Evolutionary conservation across 1,140 invertebrate genomes (phyloP).

Genomic region (Hesperophylax magnus): DNA sequence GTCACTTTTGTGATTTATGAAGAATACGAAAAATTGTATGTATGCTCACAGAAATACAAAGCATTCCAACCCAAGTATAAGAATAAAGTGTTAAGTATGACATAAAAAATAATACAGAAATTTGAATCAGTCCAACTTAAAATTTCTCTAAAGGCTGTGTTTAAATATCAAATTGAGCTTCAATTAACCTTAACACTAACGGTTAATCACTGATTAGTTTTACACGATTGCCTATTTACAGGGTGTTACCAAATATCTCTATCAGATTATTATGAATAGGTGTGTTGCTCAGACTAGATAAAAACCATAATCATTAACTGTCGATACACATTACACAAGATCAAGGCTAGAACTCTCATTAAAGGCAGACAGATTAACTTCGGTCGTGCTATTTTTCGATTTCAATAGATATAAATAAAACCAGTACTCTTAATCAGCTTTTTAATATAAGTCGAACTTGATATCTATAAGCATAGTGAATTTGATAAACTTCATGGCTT

Average conservation of each 20-base stretch:
- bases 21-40: no score
- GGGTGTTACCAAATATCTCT: constrained; percentile 23
- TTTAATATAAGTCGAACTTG: no score
- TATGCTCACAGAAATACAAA: no score
- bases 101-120: background rate
- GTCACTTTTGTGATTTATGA: no score
- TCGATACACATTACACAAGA: constrained; percentile 9
- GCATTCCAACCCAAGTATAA: background rate
- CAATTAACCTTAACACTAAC: background rate
- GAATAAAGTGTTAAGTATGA: background rate
- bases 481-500: no score
- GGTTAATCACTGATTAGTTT: constrained; percentile 10
- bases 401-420: no score
- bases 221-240: constrained; percentile 12
- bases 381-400: background rate
- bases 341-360: background rate
- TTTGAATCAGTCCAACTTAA: background rate
- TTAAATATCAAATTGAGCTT: constrained; percentile 1
- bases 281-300: background rate
- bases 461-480: no score
- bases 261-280: background rate
- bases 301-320: background rate
- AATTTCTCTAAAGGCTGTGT: background rate
- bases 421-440: no score
- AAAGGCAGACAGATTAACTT: background rate